Evolutionary conservation across 2,888 invertebrate genomes (phyloP).

Genomic region (Seira ritae): DNA sequence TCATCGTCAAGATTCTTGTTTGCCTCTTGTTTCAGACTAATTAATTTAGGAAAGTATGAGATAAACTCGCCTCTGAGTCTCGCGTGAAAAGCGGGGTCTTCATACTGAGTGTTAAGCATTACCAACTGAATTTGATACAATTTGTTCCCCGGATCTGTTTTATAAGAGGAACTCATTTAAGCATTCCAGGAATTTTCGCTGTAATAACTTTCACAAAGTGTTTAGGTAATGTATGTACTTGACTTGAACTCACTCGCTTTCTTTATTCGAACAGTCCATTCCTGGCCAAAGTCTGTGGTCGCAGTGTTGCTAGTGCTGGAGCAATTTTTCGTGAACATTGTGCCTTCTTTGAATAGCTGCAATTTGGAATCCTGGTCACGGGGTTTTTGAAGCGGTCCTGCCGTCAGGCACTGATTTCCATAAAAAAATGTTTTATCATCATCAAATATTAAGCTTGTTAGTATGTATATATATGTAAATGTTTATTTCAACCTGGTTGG

Average conservation of each 20-base stretch:
- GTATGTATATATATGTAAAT: neutral
- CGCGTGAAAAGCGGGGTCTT: constrained; percentile 34
- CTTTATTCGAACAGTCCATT: constrained; percentile 37
- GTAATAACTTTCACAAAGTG: neutral
- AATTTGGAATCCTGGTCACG: neutral
- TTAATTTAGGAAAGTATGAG: constrained; percentile 49
- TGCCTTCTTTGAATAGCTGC: constrained; percentile 38
- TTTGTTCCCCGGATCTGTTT: constrained; percentile 22
- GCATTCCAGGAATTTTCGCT: neutral
- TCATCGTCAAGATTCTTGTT: constrained; percentile 19
- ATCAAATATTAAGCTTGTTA: neutral
- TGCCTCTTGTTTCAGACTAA: constrained; percentile 28
- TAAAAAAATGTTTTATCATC: neutral
- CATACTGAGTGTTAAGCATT: constrained; percentile 34
- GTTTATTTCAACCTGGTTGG: constrained; percentile 36
- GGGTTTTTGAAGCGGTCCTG: constrained; percentile 28
- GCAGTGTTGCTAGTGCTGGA: neutral
- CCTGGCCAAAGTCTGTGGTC: constrained; percentile 37
- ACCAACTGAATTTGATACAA: constrained; percentile 24
- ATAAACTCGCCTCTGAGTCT: constrained; percentile 59
- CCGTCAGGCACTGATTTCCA: constrained; percentile 51
- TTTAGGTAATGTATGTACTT: neutral
- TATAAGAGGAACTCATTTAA: neutral
- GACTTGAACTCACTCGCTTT: constrained; percentile 24
- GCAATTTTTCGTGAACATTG: constrained; percentile 27